Conservation (phyloP, 2,888 invertebrate genomes). For the Synergus japonicus region DNA sequence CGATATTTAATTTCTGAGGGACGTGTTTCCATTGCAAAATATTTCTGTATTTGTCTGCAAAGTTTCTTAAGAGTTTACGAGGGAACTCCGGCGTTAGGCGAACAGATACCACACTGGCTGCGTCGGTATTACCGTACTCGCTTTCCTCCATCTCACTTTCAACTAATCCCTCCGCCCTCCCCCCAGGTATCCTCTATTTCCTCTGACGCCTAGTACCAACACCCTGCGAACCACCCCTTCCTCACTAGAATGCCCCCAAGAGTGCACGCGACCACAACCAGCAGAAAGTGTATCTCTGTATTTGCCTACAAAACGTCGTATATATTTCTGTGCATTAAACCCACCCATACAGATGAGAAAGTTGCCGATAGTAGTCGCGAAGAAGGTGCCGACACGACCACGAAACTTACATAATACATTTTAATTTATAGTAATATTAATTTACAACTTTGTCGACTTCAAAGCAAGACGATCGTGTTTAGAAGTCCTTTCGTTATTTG, state of each 20-base stretch:
- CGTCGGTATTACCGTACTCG: conserved; percentile 61
- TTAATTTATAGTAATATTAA: conserved; percentile 67
- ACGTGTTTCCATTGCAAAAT: conserved; percentile 74
- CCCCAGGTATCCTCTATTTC: conserved; percentile 38
- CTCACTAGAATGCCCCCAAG: conserved; percentile 40
- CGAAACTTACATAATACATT: conserved; percentile 66
- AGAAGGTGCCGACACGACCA: conserved; percentile 60
- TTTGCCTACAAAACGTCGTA: background rate
- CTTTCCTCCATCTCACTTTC: conserved; percentile 59
- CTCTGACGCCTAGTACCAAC: conserved; percentile 42
- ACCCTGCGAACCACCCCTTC: conserved; percentile 53
- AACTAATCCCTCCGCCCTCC: conserved; percentile 44
- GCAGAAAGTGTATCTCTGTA: conserved; percentile 47
- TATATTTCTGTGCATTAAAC: conserved; percentile 52
- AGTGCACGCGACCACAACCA: conserved; percentile 59
- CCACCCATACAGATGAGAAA: conserved; percentile 51
- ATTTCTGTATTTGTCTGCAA: conserved; percentile 74
- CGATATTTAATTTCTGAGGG: conserved; percentile 73
- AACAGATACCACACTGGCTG: conserved; percentile 63
- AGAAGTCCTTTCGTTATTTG: background rate
- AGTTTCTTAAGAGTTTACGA: conserved; percentile 74
- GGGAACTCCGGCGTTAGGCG: conserved; percentile 68
- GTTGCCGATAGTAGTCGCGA: conserved; percentile 57
- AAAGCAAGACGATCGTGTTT: background rate
- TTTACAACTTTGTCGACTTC: conserved; percentile 54